These are phyloP conservation scores for Sinocyclocheilus rhinocerous DNA, from an alignment of 2,113 vertebrate species.

Conservation along the genomic window DNA sequence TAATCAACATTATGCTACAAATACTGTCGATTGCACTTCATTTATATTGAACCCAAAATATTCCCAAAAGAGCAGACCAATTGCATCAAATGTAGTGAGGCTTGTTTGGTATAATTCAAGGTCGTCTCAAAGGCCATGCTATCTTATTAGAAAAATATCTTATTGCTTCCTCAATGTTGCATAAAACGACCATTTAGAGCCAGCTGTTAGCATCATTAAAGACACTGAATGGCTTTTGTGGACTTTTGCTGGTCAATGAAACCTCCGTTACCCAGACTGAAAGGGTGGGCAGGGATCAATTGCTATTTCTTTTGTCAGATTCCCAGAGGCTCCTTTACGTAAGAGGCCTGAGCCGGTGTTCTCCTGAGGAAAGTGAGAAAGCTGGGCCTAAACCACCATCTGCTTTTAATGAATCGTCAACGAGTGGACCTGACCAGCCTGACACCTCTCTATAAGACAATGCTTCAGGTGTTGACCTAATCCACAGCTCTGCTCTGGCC, in stretches of 20 bases:
- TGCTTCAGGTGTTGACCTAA: conserved; percentile 25
- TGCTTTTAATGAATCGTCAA: conserved; percentile 26
- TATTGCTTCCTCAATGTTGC: not conserved
- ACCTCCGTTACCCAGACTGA: not conserved
- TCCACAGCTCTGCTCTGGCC: not conserved
- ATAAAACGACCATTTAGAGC: not conserved
- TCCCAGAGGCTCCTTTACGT: conserved; percentile 1
- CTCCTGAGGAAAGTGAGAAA: not conserved
- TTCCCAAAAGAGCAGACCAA: not conserved
- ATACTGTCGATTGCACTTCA: not conserved
- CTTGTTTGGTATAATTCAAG: not conserved
- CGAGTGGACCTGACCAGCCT: not conserved
- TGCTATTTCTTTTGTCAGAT: conserved; percentile 11
- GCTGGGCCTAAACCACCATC: not conserved
- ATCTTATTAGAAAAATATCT: not conserved
- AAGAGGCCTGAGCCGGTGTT: not conserved
- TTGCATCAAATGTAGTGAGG: not conserved
- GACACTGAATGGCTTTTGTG: conserved; percentile 12
- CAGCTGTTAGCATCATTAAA: conserved; percentile 23
- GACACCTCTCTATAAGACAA: conserved; percentile 28
- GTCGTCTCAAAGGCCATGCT: not conserved
- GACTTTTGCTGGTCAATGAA: conserved; percentile 29
- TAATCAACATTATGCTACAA: no score
- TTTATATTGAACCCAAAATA: not conserved
- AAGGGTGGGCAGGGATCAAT: conserved; percentile 1